A percentile compares a stretch with the other conserved stretches of the same genome.
Evolutionary conservation across 2,797 vertebrate species (phyloP).

Genomic region (Myotis daubentonii): DNA sequence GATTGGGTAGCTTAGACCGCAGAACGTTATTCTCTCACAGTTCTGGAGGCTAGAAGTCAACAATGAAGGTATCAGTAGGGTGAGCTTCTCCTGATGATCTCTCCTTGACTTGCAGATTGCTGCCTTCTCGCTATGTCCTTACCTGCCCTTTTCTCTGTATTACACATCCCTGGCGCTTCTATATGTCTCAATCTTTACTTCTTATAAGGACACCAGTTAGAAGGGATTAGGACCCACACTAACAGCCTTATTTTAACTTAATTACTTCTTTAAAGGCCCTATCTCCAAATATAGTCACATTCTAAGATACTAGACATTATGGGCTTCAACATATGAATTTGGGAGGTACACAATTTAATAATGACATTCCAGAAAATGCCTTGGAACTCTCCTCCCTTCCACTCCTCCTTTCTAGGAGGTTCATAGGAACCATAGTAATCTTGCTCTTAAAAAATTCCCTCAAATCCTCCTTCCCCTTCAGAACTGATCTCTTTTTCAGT

Average conservation of each 20-base stretch:
- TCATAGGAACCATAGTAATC: background rate
- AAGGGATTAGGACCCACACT: background rate
- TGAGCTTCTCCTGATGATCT: background rate
- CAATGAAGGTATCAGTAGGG: background rate
- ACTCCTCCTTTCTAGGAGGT: background rate
- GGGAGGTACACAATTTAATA: background rate
- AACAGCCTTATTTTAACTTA: background rate
- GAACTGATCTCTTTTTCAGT: background rate
- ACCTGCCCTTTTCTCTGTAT: background rate
- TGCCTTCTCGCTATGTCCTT: background rate
- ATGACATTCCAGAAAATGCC: background rate
- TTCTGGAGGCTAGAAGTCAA: background rate
- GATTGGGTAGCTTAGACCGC: background rate
- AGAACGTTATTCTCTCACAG: background rate
- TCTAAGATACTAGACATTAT: background rate
- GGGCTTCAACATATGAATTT: background rate
- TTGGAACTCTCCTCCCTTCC: background rate
- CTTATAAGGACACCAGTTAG: background rate
- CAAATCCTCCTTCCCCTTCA: background rate
- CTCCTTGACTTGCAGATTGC: background rate
- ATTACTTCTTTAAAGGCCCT: background rate
- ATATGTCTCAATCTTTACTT: background rate
- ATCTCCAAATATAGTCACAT: background rate
- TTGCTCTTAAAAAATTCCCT: background rate
- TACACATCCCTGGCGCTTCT: background rate